Conservation (phyloP, 2,113 vertebrate species). For the Equus quagga region DNA sequence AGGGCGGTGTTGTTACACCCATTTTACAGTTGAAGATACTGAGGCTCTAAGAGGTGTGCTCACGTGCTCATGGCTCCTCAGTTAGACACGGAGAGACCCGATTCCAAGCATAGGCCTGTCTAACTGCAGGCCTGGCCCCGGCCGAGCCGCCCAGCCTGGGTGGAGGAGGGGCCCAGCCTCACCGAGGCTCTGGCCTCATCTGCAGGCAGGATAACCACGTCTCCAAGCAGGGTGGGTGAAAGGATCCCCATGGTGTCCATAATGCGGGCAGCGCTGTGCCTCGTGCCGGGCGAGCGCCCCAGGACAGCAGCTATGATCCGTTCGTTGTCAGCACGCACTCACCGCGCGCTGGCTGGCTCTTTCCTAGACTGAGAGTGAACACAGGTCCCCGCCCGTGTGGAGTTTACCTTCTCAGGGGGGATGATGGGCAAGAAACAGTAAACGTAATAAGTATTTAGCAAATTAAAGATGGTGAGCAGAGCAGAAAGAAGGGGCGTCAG, state of each 20-base stretch:
- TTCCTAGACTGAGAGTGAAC: background rate
- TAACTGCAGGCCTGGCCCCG: no score
- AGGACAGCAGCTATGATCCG: fast-evolving
- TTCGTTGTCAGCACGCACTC: fast-evolving
- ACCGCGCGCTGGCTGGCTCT: background rate
- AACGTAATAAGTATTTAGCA: background rate
- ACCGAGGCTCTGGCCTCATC: fast-evolving
- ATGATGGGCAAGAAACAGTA: background rate
- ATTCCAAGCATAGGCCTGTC: background rate
- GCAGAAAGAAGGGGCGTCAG: background rate
- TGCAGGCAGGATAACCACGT: fast-evolving
- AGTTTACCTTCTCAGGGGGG: fast-evolving
- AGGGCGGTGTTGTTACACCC: background rate
- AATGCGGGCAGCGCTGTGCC: fast-evolving
- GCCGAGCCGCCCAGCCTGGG: background rate
- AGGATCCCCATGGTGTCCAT: fast-evolving
- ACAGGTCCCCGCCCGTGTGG: background rate
- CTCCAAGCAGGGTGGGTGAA: background rate
- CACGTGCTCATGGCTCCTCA: background rate
- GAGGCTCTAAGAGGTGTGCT: background rate
- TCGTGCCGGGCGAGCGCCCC: fast-evolving
- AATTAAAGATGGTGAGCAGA: fast-evolving
- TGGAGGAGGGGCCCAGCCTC: background rate
- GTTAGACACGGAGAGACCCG: fast-evolving
- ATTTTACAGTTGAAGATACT: fast-evolving